Base-by-base conservation (phyloP, 1,140 invertebrate genomes). In the Trichomalopsis sarcophagae region DNA sequence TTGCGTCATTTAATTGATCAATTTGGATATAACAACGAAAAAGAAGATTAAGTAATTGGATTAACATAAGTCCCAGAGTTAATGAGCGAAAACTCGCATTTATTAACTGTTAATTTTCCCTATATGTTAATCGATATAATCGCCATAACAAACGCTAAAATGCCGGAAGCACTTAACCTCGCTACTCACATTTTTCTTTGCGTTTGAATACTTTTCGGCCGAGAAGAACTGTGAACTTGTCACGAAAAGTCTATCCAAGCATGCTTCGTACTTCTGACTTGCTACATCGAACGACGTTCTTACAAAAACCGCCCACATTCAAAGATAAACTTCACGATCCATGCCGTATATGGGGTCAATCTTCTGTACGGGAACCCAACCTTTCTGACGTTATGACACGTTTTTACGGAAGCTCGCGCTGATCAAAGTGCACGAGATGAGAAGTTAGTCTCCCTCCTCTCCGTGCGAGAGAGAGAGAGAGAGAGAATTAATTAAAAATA, bases 111-210 rank as follows among this genome's bases (percentile, higher is more conserved):
- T 14, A 21, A 73, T 73, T 33, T 73, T 40, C 30, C 5, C 33
- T 36, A 14, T 73, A 14, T 23, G 6, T 14, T 44, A 75, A 44
- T 62, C 9, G 33, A 82, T 75, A 82, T 23, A 75, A 11, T 75
- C 9, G 21, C 36, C 36, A 75, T 17, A 74, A 83, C 9, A 40
- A 75, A 66, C 9, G n/a, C 36, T 40, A 40, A 66, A 69, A 47
- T 68, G 21, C 10, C n/a, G n/a, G 40, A 68, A 71, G 17, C 30
- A 23, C 36, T 55, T 71, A 40, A 23, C 44, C 62, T 74, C 14
- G 66, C 7, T 50, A 84, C 74, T 84, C 33, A 84, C 82, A 84
- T 84, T 84, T 84, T 84, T 13, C 9, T 27, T 2, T 23, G 17
- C 14, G 2, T 10, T 71, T 10, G 11, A 50, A 33, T 5, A n/a